phyloP scores from a whole-genome alignment of 2,113 vertebrate genomes.

The Azemiops feae region DNA sequence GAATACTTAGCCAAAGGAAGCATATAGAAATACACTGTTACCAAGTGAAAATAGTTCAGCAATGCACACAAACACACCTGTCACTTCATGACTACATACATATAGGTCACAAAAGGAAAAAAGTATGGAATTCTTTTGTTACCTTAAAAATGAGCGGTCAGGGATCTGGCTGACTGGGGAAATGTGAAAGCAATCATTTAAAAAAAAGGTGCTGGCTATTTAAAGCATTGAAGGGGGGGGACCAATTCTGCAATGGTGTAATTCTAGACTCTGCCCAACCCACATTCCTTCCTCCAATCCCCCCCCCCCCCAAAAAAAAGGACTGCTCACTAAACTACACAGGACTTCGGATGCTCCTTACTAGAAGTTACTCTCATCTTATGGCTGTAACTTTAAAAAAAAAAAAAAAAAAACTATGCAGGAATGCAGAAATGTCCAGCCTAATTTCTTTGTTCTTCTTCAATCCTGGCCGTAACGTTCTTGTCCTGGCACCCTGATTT shows the following conservation, averaged over 20 bases:
- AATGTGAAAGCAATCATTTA: conserved; percentile 34
- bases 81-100: conserved; percentile 15
- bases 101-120: not conserved
- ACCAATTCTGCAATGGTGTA: conserved; percentile 69
- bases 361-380: conserved; percentile 34
- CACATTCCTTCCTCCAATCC: conserved; percentile 69
- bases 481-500: not conserved
- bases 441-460: not conserved
- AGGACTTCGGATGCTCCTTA: conserved; percentile 54
- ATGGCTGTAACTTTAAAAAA: not conserved
- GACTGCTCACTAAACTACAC: conserved; percentile 61
- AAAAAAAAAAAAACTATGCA: not conserved
- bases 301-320: conserved; percentile 42
- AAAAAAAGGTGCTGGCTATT: conserved; percentile 68
- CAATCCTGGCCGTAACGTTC: not conserved
- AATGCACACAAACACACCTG: not conserved
- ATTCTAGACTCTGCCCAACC: conserved; percentile 83
- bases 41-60: conserved; percentile 44
- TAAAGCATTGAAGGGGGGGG: conserved; percentile 9
- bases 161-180: conserved; percentile 28
- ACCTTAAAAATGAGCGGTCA: conserved; percentile 63
- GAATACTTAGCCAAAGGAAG: not conserved
- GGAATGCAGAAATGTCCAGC: not conserved
- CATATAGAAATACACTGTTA: conserved; percentile 13
- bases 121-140: conserved; percentile 37